These are phyloP conservation scores for Borostomias antarcticus DNA, from an alignment of 2,797 vertebrate genomes.

Conservation along the genomic window DNA sequence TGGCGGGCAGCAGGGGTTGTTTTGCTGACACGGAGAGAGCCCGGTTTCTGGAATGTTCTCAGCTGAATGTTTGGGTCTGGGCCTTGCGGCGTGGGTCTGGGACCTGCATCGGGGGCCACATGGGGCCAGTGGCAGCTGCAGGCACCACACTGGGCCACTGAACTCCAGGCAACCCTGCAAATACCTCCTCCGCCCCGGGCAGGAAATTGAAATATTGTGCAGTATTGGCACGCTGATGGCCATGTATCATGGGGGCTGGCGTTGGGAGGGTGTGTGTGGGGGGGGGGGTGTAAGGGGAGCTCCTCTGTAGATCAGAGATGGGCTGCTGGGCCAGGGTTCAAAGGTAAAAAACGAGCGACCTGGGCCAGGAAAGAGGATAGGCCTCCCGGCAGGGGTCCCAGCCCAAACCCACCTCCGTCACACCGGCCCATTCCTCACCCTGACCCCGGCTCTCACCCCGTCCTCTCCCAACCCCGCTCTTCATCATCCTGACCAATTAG, in stretches of 20 bases:
- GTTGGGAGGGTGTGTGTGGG: too few species aligned
- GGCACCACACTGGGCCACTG: conserved; percentile 91
- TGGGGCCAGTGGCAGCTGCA: conserved; percentile 72
- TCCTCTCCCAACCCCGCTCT: not conserved
- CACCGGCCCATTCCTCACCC: conserved; percentile 23
- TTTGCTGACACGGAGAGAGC: conserved; percentile 62
- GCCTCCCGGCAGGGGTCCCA: conserved; percentile 47
- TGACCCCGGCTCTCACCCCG: conserved; percentile 15
- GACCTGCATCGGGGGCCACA: conserved; percentile 13
- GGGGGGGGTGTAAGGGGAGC: conserved; percentile 50
- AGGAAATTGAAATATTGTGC: conserved; percentile 97
- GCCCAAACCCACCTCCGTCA: conserved; percentile 48
- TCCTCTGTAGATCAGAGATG: conserved; percentile 68
- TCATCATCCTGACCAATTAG: conserved; percentile 33
- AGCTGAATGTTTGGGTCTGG: conserved; percentile 84
- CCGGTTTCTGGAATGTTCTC: conserved; percentile 80
- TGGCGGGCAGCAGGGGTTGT: conserved; percentile 41
- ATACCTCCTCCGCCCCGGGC: conserved; percentile 84
- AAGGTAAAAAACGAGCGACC: conserved; percentile 64
- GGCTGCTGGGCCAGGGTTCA: conserved; percentile 68
- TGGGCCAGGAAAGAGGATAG: conserved; percentile 54
- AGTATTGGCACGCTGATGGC: conserved; percentile 83
- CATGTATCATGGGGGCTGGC: conserved; percentile 86
- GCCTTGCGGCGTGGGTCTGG: conserved; percentile 69
- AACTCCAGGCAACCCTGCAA: conserved; percentile 90